These are phyloP conservation scores for Sigmodon hispidus DNA, from an alignment of 2,113 vertebrate species.

Conservation along the genomic window DNA sequence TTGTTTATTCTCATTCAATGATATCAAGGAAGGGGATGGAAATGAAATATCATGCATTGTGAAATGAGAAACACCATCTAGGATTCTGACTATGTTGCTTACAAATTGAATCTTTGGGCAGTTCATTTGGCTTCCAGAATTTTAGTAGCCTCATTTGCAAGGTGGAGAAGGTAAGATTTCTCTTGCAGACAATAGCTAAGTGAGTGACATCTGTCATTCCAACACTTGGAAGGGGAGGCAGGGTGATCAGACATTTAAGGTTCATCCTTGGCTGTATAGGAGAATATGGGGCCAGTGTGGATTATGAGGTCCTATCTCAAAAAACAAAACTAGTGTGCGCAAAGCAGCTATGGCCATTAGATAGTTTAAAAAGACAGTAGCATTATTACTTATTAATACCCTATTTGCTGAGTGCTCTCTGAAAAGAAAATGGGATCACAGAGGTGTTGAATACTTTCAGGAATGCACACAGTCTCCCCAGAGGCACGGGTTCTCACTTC, in stretches of 20 bases:
- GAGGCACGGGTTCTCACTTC: background rate
- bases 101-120: conserved; percentile 26
- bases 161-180: conserved; percentile 27
- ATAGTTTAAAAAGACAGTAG: background rate
- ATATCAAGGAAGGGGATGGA: conserved; percentile 14
- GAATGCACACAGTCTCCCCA: no score
- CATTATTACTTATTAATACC: conserved; percentile 8
- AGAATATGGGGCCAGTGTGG: background rate
- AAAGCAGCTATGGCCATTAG: background rate
- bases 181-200: background rate
- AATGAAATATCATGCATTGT: conserved; percentile 22
- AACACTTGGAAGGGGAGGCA: background rate
- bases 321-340: background rate
- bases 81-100: background rate
- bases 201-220: background rate
- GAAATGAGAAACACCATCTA: background rate
- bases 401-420: conserved; percentile 28
- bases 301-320: background rate
- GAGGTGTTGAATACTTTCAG: background rate
- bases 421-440: background rate
- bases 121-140: background rate
- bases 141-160: background rate
- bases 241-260: background rate
- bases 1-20: conserved; percentile 24
- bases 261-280: background rate